Evolutionary conservation across 2,797 vertebrate species (phyloP), one percentile per base, ranked within the genome.

Genomic region (Acanthiza pusilla): DNA sequence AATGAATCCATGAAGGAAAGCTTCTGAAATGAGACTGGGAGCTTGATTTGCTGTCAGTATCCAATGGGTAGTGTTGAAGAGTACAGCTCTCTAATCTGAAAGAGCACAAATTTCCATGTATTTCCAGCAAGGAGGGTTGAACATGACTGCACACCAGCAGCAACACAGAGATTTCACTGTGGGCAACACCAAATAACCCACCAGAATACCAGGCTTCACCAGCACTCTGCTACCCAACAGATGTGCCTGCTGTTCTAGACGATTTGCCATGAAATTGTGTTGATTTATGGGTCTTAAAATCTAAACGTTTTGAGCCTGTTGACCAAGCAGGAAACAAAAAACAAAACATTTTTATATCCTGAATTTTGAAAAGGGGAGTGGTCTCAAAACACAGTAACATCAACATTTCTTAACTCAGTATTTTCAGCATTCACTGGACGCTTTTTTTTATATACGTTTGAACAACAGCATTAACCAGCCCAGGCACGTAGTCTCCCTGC

Each of bases 401-500:
- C 42, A 63, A 19, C 23, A 12, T 50, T 55, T 70, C 26, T 82
- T 76, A 43, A 55, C n/a, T 32, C 34, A 36, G 4, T 55, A 30
- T 60, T 91, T 91, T 76, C 80, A 79, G 5, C 19, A 34, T 70
- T 66, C 25, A 38, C 7, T 21, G 22, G 29, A 66, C 3, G 17
- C 19, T 14, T n/a, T 53, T 80, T 34, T 32, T 6, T 1, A 30
- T 27, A 27, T 4, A 57, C 7, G 43, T 43, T 34, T 67, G n/a
- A 90, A 85, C 15, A 84, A 60, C 42, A 87, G 29, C 43, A 90
- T 87, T 51, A 92, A 82, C 30, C 15, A 88, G 43, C 43, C 74
- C 21, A 76, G 67, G 53, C 93, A 89, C 0, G 0, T 20, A 81
- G 20, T 26, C 19, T 63, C 26, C 17, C 51, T 88, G 55, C 48